Base-by-base conservation (phyloP, 2,113 vertebrate species). In the Seriola dumerili region DNA sequence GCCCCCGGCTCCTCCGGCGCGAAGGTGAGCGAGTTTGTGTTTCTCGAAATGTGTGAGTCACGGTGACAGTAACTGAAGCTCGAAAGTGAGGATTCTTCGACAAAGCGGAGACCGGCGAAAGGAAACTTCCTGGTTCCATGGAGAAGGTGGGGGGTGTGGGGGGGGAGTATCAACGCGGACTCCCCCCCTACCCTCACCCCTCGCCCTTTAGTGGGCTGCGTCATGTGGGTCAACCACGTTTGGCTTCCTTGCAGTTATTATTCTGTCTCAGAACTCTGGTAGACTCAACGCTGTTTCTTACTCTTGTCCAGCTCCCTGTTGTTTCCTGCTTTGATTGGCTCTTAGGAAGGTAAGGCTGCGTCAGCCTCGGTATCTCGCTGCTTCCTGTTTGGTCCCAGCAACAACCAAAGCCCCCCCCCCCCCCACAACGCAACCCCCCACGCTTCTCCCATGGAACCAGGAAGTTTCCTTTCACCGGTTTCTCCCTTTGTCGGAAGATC, bases 341-440 rank as follows among this genome's bases (percentile, higher is more conserved):
- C 75, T 66, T 85, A 91, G 94, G 94, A 95, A 95, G 95, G 95
- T n/a, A 95, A 95, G 93, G 77, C 89, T 89, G 90, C 85, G 85
- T 94, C 92, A 93, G 92, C 83, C 85, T 90, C 76, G 66, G n/a
- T n/a, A n/a, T n/a, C 92, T 95, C 95, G 95, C 95, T 95, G 95
- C 89, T 95, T 96, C 95, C 94, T 96, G 95, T 95, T 95, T 92
- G 95, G 94, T 94, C 92, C 93, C n/a, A 87, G 89, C 76, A 93
- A 91, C 89, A 93, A 91, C 87, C 83, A 83, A 89, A 85, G 36
- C n/a, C n/a, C n/a, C 85, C 40, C 34, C 72, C 59, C 87, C 74
- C 62, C 68, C 59, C n/a, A n/a, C n/a, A n/a, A n/a, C n/a, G n/a
- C n/a, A n/a, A n/a, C n/a, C n/a, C n/a, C n/a, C n/a, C n/a, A n/a